phyloP scores from a whole-genome alignment of 2,113 vertebrate genomes.

The Eonycteris spelaea region DNA sequence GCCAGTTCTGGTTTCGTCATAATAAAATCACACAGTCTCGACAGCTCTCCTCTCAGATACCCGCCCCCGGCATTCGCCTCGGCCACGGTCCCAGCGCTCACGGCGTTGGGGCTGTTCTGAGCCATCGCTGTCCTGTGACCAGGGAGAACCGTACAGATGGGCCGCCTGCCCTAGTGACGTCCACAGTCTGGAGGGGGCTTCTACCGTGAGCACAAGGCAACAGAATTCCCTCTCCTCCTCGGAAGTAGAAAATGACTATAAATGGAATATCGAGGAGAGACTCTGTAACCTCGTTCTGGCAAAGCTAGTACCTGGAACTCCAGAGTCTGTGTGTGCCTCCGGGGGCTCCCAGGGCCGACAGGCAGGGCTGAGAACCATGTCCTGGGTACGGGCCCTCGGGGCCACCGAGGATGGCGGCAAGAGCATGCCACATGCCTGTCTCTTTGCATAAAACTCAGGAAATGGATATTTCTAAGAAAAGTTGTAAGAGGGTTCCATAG shows the following conservation, averaged over 20 bases:
- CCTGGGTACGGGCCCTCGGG: accelerated
- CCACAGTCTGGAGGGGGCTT: background rate
- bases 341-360: background rate
- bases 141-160: background rate
- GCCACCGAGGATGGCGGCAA: no score
- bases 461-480: background rate
- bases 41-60: background rate
- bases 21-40: background rate
- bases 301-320: no score
- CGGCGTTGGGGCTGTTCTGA: no score
- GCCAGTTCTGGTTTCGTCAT: background rate
- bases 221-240: background rate
- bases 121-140: background rate
- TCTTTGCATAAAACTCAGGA: background rate
- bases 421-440: accelerated
- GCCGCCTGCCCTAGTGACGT: background rate
- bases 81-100: no score
- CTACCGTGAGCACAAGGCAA: background rate
- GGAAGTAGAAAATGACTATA: background rate
- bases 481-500: accelerated
- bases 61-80: no score
- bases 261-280: no score
- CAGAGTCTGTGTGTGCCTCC: background rate
- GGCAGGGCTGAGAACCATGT: accelerated
- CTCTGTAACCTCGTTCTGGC: background rate